These are phyloP conservation scores for Pollimyrus isidori DNA, from an alignment of 2,113 vertebrate genomes.

Conservation along the genomic window DNA sequence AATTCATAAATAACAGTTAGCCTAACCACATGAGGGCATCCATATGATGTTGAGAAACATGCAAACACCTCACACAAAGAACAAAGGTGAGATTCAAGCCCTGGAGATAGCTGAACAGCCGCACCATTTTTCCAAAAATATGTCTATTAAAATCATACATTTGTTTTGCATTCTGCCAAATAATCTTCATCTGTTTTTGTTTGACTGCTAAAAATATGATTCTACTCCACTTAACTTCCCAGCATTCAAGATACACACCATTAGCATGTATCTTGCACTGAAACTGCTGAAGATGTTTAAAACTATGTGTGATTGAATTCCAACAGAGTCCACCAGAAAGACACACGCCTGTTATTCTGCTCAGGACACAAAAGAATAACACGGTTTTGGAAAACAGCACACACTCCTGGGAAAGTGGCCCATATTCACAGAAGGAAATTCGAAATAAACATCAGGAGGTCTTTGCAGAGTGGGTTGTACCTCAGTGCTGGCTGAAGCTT, in stretches of 20 bases:
- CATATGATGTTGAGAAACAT: neutral
- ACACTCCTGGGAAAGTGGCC: neutral
- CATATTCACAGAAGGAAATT: slow-evolving; percentile 5
- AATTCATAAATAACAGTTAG: neutral
- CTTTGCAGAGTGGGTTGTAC: neutral
- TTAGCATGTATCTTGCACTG: neutral
- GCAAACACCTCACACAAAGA: neutral
- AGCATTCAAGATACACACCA: neutral
- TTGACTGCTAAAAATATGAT: neutral
- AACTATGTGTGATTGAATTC: neutral
- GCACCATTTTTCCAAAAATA: neutral
- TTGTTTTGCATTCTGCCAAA: neutral
- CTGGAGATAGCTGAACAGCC: neutral
- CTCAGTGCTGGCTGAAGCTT: neutral
- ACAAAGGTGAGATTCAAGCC: neutral
- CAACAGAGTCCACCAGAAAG: neutral
- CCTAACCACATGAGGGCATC: neutral
- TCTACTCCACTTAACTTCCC: neutral
- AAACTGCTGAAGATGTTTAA: neutral
- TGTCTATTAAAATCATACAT: neutral
- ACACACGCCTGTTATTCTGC: neutral
- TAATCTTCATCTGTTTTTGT: neutral
- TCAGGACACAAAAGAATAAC: neutral
- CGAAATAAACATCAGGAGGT: neutral
- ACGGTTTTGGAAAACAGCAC: slow-evolving; percentile 19